Base-by-base conservation (phyloP, 2,113 vertebrate genomes). In the Thunnus maccoyii region DNA sequence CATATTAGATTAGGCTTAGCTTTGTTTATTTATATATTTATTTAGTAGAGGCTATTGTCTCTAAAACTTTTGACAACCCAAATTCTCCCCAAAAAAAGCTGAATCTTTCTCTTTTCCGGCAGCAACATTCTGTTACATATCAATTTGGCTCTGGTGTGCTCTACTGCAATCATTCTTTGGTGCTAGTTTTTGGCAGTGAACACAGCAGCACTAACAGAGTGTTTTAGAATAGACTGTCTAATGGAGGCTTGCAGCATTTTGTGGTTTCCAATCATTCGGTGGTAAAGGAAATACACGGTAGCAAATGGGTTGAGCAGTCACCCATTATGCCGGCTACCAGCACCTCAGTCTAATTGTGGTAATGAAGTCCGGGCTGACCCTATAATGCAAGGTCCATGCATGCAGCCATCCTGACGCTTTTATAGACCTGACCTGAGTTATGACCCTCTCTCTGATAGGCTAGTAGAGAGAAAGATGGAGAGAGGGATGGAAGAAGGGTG, bases 341-440 rank as follows among this genome's bases (percentile, higher is more conserved):
- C 70, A 87, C 69, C 86, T 79, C 72, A 17, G 85, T 83, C 79
- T 93, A 90, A 94, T 93, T 91, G 89, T 82, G 78, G 74, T 88
- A 92, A 93, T 93, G 89, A 93, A 93, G 90, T 89, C 75, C 88
- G 74, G 60, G 70, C 87, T 90, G 88, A 94, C 88, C 89, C 90
- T 85, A 76, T 88, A 90, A 86, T 88, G 84, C 86, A 81, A 83
- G 84, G 88, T 83, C 84, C 71, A 47, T 16, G 48, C 83, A 60
- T 55, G 56, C 77, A 63, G 80, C 80, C 80, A 76, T 82, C 50
- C 78, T 90, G 88, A 91, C 67, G 70, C 86, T 91, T 94, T 93
- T 94, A 94, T 85, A 84, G 89, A 63, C 58, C 74, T 69, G 76
- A 76, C 77, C 85, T 92, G 90, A 94, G 87, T 93, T 92, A 89